Conservation (phyloP, 2,888 invertebrate species). For the Philhelius pedissequus region DNA sequence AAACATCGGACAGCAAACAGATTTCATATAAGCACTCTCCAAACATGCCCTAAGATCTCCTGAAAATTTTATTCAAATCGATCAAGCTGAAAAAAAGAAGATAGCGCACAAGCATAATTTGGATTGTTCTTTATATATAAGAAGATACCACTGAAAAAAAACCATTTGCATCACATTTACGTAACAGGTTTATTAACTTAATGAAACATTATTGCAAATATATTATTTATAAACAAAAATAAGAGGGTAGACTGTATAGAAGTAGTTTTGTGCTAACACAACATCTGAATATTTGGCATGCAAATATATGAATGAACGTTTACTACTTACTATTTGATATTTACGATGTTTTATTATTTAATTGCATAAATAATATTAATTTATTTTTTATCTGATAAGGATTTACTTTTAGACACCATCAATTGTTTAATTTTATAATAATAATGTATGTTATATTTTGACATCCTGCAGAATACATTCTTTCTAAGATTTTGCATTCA, state of each 20-base stretch:
- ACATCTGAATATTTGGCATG: conserved; percentile 54
- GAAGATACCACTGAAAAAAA: too few species aligned
- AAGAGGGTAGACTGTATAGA: conserved; percentile 29
- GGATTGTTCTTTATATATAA: too few species aligned
- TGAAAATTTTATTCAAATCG: too few species aligned
- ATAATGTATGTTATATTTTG: conserved; percentile 22
- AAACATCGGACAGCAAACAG: too few species aligned
- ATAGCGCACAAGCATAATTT: too few species aligned
- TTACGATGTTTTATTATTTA: conserved; percentile 9
- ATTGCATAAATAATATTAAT: conserved; percentile 29
- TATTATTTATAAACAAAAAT: conserved; percentile 18
- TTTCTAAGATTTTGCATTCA: conserved; percentile 13
- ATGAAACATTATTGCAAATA: conserved; percentile 52
- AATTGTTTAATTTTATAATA: conserved; percentile 16
- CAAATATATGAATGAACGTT: conserved; percentile 42
- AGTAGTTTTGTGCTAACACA: conserved; percentile 62
- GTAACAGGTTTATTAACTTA: conserved; percentile 60
- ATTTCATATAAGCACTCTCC: too few species aligned
- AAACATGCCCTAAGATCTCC: background rate
- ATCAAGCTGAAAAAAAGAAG: too few species aligned
- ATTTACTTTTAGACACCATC: conserved; percentile 50
- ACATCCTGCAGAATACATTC: conserved; percentile 36
- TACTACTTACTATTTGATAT: conserved; percentile 26
- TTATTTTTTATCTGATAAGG: conserved; percentile 22
- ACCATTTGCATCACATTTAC: conserved; percentile 42